Conservation (phyloP, 2,888 invertebrate genomes). For the Notodonta dromedarius region DNA sequence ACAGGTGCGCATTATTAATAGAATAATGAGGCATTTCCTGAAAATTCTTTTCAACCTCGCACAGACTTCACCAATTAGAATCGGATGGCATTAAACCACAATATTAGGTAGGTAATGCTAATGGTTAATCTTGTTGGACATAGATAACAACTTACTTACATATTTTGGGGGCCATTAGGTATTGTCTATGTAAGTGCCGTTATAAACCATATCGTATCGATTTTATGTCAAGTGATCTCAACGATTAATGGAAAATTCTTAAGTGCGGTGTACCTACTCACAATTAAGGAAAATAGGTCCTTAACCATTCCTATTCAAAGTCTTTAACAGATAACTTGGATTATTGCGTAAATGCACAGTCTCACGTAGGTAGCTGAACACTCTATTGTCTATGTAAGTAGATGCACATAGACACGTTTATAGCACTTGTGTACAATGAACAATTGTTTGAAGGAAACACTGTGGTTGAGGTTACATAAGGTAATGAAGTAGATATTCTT, state of each 20-base stretch:
- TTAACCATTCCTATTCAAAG: not conserved
- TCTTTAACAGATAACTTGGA: conserved; percentile 37
- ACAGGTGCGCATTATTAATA: conserved; percentile 49
- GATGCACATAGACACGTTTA: not conserved
- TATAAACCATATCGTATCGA: not conserved
- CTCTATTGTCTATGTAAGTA: not conserved
- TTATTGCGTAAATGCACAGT: conserved; percentile 26
- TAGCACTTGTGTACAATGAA: not conserved
- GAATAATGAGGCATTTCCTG: conserved; percentile 15
- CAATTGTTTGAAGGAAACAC: conserved; percentile 3
- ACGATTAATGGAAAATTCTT: conserved; percentile 11
- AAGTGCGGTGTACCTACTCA: conserved; percentile 8
- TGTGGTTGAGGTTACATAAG: not conserved
- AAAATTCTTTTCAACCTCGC: conserved; percentile 1
- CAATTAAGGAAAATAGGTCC: conserved; percentile 22
- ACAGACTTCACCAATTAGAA: not conserved
- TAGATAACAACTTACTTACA: too few relatives aligned
- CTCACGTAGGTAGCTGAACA: conserved; percentile 8
- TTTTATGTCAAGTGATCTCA: conserved; percentile 2
- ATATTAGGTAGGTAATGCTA: too few relatives aligned
- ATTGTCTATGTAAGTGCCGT: too few relatives aligned
- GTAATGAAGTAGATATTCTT: not conserved
- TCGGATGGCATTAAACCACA: too few relatives aligned
- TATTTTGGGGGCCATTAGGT: too few relatives aligned
- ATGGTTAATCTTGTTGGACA: too few relatives aligned